Evolutionary conservation across 2,113 vertebrate species (phyloP).

Genomic region (Daubentonia madagascariensis): DNA sequence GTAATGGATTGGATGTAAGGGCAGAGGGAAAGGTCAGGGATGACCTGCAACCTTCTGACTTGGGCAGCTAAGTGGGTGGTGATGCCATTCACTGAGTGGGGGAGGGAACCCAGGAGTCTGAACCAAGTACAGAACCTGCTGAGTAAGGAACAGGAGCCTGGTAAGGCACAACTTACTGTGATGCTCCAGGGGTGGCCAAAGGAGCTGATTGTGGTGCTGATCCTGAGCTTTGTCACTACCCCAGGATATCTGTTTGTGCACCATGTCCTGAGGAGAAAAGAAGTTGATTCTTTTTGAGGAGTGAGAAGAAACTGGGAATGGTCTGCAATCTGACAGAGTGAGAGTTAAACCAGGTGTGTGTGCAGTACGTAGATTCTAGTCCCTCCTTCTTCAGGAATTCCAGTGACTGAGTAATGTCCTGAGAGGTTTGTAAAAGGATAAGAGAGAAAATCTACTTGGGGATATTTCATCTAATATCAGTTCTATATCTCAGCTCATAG

Average conservation of each 20-base stretch:
- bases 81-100: neutral
- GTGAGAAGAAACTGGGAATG: neutral
- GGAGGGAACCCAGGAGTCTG: neutral
- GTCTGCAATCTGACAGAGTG: neutral
- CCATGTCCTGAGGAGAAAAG: neutral
- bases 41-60: neutral
- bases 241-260: neutral
- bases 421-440: slow-evolving; percentile 14
- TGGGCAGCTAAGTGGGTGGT: neutral
- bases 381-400: neutral
- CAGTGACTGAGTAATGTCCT: neutral
- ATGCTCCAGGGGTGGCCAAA: neutral
- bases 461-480: slow-evolving; percentile 14
- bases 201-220: neutral
- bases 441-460: slow-evolving; percentile 8
- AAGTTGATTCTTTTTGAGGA: neutral
- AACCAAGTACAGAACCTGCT: neutral
- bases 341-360: neutral
- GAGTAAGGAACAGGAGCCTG: neutral
- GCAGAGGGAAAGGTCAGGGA: neutral
- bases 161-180: neutral
- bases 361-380: neutral
- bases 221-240: neutral
- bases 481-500: slow-evolving; percentile 18
- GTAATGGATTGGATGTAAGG: neutral